Evolutionary conservation across 2,888 invertebrate genomes (phyloP).

Genomic region (Ophion obscuratus): DNA sequence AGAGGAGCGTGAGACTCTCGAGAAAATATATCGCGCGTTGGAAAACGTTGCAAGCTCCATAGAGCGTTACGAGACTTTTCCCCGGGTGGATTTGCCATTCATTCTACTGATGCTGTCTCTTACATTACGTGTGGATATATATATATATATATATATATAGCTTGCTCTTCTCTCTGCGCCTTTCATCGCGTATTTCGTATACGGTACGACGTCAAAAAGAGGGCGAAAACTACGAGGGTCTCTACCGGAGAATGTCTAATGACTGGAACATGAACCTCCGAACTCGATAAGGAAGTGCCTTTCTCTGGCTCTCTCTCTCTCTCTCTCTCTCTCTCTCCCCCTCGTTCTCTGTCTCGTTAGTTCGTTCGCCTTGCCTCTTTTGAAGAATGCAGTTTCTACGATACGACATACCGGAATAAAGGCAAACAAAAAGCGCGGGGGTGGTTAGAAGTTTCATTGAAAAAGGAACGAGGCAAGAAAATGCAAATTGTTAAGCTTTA

Average conservation of each 20-base stretch:
- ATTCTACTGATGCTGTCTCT: constrained; percentile 23
- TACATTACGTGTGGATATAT: background rate
- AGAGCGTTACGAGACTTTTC: constrained; percentile 43
- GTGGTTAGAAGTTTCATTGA: background rate
- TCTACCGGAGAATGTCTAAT: constrained; percentile 73
- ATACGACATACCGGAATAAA: constrained; percentile 47
- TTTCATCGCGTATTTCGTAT: constrained; percentile 25
- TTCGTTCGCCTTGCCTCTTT: constrained; percentile 1
- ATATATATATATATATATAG: background rate
- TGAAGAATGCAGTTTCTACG: background rate
- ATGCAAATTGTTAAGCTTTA: constrained; percentile 57
- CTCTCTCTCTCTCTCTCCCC: too few species aligned
- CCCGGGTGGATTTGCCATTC: constrained; percentile 39
- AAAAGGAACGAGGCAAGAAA: background rate
- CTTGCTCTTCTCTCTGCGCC: constrained; percentile 23
- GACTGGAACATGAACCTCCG: constrained; percentile 75
- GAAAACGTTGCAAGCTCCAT: constrained; percentile 48
- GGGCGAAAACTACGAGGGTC: constrained; percentile 29
- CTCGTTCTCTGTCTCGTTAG: background rate
- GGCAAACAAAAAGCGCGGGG: constrained; percentile 8
- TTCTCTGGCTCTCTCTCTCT: too few species aligned
- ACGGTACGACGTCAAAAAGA: constrained; percentile 13
- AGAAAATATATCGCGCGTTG: constrained; percentile 44
- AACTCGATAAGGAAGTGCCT: constrained; percentile 72
- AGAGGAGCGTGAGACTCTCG: constrained; percentile 26